These are phyloP conservation scores for Ascidia mentula DNA, from an alignment of 23 tunicate species.

Conservation along the genomic window DNA sequence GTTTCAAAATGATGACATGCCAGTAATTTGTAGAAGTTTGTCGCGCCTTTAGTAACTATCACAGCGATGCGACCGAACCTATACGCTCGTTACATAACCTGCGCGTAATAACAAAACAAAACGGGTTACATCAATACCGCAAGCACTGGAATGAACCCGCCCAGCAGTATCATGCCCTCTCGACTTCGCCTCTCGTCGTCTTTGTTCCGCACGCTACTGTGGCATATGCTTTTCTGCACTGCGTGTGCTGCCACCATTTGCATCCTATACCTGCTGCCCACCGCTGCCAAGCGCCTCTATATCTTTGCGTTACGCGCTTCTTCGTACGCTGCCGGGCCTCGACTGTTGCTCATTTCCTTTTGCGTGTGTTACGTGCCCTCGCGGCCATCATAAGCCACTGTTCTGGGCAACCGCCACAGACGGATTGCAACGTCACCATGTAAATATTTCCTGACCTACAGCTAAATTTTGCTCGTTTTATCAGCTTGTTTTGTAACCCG, in stretches of 20 bases:
- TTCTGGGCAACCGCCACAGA: neutral
- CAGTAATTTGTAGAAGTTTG: too few relatives aligned
- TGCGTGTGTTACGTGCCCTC: conserved; percentile 23
- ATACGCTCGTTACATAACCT: conserved; percentile 11
- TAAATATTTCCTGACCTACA: too few relatives aligned
- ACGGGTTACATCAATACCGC: neutral
- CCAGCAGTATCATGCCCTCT: neutral
- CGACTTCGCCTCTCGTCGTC: neutral
- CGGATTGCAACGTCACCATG: neutral
- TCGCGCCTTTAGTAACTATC: too few relatives aligned
- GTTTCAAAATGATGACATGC: too few relatives aligned
- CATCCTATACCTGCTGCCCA: conserved; percentile 1
- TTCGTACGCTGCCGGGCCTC: conserved; percentile 30
- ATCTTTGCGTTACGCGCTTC: conserved; percentile 30
- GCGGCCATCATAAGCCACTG: conserved; percentile 10
- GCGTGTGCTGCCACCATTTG: neutral
- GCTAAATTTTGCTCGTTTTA: too few relatives aligned
- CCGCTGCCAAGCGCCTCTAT: conserved; percentile 1
- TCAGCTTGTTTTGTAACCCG: too few relatives aligned
- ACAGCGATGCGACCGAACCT: too few relatives aligned
- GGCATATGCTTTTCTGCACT: neutral
- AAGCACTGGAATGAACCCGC: neutral
- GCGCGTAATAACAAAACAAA: neutral
- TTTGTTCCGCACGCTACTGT: neutral
- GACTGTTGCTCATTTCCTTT: conserved; percentile 44